Evolutionary conservation across 2,888 invertebrate genomes (phyloP), one percentile per base, ranked within the genome.

Genomic region (Dioctria rufipes): DNA sequence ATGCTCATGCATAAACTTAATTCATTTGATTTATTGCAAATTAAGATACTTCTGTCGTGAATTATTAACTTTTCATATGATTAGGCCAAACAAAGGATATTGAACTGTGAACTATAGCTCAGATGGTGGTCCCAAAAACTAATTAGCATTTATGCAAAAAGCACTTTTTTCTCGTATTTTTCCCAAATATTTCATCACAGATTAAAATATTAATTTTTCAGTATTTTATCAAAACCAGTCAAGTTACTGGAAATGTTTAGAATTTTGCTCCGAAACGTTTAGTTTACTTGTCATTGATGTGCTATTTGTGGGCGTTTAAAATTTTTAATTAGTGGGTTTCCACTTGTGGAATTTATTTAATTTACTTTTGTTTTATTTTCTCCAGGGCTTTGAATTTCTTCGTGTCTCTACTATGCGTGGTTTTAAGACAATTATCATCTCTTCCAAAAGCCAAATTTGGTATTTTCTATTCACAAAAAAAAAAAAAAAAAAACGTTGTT

Each of bases 141-240:
- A 77, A 77, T 77, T 77, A 77, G 63, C 77, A 77, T 77, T 77
- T 77, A 77, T 77, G 77, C 77, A 77, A 77, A 77, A 77, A 77
- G 40, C 13, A 43, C 43, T 46, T 77, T 77, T 77, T 63, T 58
- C 49, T 63, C 13, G 8, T 3, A 46, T 63, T 63, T 63, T 58
- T 63, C 63, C 63, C 46, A 63, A 49, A 77, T 63, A 63, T 63
- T 46, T 63, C 61, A 63, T 46, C n/a, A 39, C 11, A 46, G 77
- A 77, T 77, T 77, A 77, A 63, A 77, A 77, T 63, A 77, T 77
- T 77, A 63, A 77, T 63, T 77, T 77, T 60, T 77, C 63, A 73
- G 58, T 42, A n/a, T 58, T 73, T 69, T 60, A 73, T 58, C 73
- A 73, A 60, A 40, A 13, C 25, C 71, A 42, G 37, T 40, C 54